These are phyloP conservation scores for Bombycilla garrulus DNA, from an alignment of 2,113 vertebrate genomes.

Conservation along the genomic window DNA sequence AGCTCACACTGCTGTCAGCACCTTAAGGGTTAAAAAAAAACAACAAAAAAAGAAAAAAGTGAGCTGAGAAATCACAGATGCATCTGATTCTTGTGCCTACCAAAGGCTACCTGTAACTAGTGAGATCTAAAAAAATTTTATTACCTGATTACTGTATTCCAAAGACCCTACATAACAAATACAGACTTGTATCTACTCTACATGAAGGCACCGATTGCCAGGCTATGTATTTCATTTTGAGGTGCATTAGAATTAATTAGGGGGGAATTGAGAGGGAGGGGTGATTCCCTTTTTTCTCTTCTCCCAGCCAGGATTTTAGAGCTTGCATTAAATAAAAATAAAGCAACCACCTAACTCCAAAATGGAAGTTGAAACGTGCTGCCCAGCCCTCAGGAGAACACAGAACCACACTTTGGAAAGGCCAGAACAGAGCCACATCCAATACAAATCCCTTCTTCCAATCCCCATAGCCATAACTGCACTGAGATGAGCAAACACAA, in stretches of 20 bases:
- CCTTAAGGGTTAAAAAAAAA: neutral
- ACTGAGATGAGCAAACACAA: constrained; percentile 40
- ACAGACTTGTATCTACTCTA: neutral
- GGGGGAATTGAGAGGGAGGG: rapidly evolving
- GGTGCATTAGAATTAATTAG: neutral
- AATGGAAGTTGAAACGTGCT: neutral
- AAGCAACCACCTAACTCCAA: neutral
- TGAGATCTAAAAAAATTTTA: neutral
- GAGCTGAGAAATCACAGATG: neutral
- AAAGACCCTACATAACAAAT: neutral
- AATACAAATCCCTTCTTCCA: neutral
- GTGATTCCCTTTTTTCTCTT: neutral
- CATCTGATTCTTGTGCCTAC: neutral
- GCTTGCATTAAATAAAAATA: neutral
- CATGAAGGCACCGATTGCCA: neutral
- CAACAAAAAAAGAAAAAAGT: too few relatives aligned
- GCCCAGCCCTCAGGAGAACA: neutral
- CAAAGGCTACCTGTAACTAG: neutral
- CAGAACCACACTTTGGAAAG: neutral
- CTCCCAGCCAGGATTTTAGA: neutral
- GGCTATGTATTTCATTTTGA: neutral
- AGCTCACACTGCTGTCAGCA: neutral
- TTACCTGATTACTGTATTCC: neutral
- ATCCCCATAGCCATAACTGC: neutral
- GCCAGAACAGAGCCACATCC: neutral